A percentile compares a stretch with the other conserved stretches of the same genome.
Conservation (phyloP, 1,140 invertebrate genomes). For the Aphidius ervi region DNA sequence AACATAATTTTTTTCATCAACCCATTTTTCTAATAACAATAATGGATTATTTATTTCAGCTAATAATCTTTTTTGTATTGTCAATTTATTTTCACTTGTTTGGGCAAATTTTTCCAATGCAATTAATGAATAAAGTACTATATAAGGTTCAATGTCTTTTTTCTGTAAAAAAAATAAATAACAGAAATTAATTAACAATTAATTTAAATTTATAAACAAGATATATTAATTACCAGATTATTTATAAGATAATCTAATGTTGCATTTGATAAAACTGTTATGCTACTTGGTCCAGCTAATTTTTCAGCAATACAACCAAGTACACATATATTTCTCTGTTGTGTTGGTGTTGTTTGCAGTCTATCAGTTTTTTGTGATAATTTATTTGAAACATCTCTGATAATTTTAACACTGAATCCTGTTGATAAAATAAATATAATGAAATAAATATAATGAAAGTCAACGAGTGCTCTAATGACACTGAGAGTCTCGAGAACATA, state of each 20-base stretch:
- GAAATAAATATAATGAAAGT: conserved; percentile 47
- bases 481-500: conserved; percentile 76
- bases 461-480: conserved; percentile 75
- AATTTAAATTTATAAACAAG: no score
- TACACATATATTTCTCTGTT: conserved; percentile 84
- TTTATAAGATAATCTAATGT: conserved; percentile 80
- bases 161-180: no score
- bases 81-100: conserved; percentile 93
- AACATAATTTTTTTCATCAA: conserved; percentile 57
- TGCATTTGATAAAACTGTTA: conserved; percentile 73
- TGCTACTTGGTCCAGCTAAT: conserved; percentile 82
- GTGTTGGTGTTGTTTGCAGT: conserved; percentile 55
- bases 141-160: conserved; percentile 64
- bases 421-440: conserved; percentile 27
- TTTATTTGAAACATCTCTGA: conserved; percentile 60
- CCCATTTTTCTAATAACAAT: conserved; percentile 63
- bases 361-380: conserved; percentile 59
- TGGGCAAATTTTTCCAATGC: conserved; percentile 93
- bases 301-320: conserved; percentile 90
- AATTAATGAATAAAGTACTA: conserved; percentile 84
- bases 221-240: no score
- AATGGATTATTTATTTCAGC: conserved; percentile 61
- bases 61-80: no score
- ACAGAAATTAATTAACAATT: no score
- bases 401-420: conserved; percentile 62